These are phyloP conservation scores for Heliocidaris erythrogramma DNA, from an alignment of 35 echinoderm and acorn worm species.

Conservation along the genomic window DNA sequence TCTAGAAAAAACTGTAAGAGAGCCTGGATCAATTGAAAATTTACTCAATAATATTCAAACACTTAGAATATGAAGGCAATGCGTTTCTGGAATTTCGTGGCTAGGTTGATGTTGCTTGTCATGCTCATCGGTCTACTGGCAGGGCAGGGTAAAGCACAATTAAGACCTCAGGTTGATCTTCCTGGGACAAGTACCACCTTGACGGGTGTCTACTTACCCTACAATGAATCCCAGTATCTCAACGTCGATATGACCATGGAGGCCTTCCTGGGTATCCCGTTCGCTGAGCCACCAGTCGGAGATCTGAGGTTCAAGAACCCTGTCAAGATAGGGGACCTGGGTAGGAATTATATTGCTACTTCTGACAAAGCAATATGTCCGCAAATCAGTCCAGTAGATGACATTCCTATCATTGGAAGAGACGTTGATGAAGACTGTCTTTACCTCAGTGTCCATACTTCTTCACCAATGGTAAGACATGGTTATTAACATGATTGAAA, in stretches of 20 bases:
- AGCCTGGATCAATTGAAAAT: neutral
- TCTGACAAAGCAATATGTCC: neutral
- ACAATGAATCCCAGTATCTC: constrained; percentile 24
- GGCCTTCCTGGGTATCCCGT: constrained; percentile 76
- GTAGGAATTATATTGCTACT: neutral
- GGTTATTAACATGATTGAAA: no score
- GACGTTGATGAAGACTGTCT: constrained; percentile 30
- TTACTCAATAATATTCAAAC: neutral
- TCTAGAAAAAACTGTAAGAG: neutral
- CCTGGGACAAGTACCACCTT: neutral
- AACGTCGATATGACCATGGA: constrained; percentile 45
- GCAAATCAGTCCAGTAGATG: constrained; percentile 31
- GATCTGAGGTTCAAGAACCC: constrained; percentile 71
- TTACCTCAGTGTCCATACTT: constrained; percentile 38
- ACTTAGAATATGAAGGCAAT: neutral
- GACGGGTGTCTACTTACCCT: neutral
- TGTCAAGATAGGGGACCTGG: neutral
- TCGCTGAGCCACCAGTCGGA: constrained; percentile 72
- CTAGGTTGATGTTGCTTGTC: neutral
- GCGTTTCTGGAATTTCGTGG: neutral
- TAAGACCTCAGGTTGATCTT: neutral
- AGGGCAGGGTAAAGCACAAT: neutral
- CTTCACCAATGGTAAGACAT: constrained; percentile 23
- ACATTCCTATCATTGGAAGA: neutral
- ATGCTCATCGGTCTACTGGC: neutral